Base-by-base conservation (phyloP, 2,113 vertebrate genomes). In the Gasterosteus aculeatus region DNA sequence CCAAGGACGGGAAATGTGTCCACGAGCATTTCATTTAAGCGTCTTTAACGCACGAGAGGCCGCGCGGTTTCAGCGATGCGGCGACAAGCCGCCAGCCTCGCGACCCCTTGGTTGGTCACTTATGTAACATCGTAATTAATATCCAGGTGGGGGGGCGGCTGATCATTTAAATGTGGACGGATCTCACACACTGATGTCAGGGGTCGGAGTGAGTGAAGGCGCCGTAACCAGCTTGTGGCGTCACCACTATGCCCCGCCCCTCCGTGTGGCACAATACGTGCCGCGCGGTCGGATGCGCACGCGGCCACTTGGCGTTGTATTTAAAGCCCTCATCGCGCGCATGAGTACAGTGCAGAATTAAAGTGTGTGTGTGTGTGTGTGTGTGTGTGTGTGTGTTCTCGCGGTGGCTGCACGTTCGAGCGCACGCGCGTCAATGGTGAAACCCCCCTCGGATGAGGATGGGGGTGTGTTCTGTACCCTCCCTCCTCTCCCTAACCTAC, bases 401-500 rank as follows among this genome's bases (percentile, higher is more conserved):
- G 35, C 5, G 35, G 12, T n/a, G 62, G 12, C n/a, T 54, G 66
- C 46, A 29, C 59, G 42, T 63, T n/a, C 3, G 33, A 2, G 64
- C 58, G 11, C 83, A 33, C 77, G 64, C 81, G 71, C 76, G 78
- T 84, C 72, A 77, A 53, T 75, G 82, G 85, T 64, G 83, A 85
- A 85, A 81, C 87, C 79, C 81, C 81, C 65, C 51, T 54, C 42
- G 41, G 79, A 79, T 77, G 69, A 72, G 81, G 19, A 53, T 80
- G 88, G 83, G 83, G 64, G 49, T 75, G 78, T 72, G 75, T 83
- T 69, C 49, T 75, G 77, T 57, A 42, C 66, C 69, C 77, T 81
- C 71, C 88, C 78, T 83, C 87, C n/a, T 22, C 58, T 82, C 75
- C 76, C 80, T 76, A 76, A 84, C 89, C 85, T 92, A 93, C 93